Evolutionary conservation across 2,888 invertebrate genomes (phyloP), one percentile per base, ranked within the genome.

Genomic region (Corbicula japonica): DNA sequence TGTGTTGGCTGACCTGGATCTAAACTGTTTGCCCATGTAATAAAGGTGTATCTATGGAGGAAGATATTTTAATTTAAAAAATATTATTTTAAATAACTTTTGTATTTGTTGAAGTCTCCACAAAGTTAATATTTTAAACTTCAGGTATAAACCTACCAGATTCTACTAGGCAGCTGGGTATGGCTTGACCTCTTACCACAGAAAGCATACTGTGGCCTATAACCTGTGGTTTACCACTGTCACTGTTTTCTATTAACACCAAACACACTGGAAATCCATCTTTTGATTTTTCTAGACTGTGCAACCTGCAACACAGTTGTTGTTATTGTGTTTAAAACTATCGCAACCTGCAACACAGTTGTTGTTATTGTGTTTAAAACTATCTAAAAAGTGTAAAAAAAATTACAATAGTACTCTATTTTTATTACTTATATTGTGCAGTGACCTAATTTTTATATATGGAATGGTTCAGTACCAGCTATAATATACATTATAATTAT

Each of bases 191-290:
- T 52, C 86, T 81, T 0, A 92, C 91, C 46, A 84, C 58, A n/a
- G 88, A 86, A 2, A 92, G 63, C 68, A 88, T 84, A 74, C 92
- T 90, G 83, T 92, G 91, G 12, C 92, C 92, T 52, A 92, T 69
- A 18, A 92, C 90, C 18, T 5, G 2, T n/a, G 71, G 62, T 18
- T 83, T 66, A 8, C 68, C 77, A 21, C 28, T 68, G 30, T 74
- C 54, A n/a, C 60, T 58, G 8, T 74, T 73, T 23, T 63, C 56
- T 6, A 92, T 69, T 52, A 92, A 81, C 15, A 89, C 87, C 34
- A 92, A 75, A 61, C 84, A 87, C 60, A 88, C 80, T 26, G 92
- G 92, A 63, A 91, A 82, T 1, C 70, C 77, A 68, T 91, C 90
- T 77, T 86, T 84, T 12, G 92, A 92, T 76, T 92, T 91, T 74